These are phyloP conservation scores for Amiota minor DNA, from an alignment of 2,888 invertebrate genomes.

Conservation along the genomic window DNA sequence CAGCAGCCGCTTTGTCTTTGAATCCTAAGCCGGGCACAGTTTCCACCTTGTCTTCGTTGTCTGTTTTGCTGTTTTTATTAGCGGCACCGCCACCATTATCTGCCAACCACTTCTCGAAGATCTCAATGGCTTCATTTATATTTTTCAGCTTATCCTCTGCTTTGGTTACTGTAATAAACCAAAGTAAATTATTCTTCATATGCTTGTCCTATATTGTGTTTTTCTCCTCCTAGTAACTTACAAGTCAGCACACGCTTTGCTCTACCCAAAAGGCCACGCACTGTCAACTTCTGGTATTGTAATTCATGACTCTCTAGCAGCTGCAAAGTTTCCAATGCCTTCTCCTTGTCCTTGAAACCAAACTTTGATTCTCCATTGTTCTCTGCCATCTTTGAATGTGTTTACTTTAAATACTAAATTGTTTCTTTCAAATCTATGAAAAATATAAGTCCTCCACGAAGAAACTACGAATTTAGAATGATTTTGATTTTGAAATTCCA, in stretches of 20 bases:
- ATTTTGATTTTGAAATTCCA: slow-evolving; percentile 30
- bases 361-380: slow-evolving; percentile 77
- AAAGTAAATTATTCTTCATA: neutral
- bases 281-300: slow-evolving; percentile 79
- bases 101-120: slow-evolving; percentile 80
- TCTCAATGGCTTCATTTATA: slow-evolving; percentile 80
- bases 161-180: slow-evolving; percentile 77
- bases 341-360: slow-evolving; percentile 83
- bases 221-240: slow-evolving; percentile 54
- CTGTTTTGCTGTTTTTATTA: slow-evolving; percentile 74
- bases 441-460: slow-evolving; percentile 20
- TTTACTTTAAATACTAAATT: neutral
- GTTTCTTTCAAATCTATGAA: neutral
- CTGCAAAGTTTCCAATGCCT: slow-evolving; percentile 80
- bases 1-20: slow-evolving; percentile 84
- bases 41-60: slow-evolving; percentile 76
- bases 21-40: slow-evolving; percentile 84
- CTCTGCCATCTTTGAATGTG: slow-evolving; percentile 41
- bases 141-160: slow-evolving; percentile 81
- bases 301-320: slow-evolving; percentile 78
- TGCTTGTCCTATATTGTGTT: neutral
- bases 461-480: slow-evolving; percentile 50
- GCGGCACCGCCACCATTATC: slow-evolving; percentile 74
- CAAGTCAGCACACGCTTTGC: slow-evolving; percentile 76
- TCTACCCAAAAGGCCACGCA: slow-evolving; percentile 77